Conservation (phyloP, 2,888 invertebrate species). For the Endomychus coccineus region DNA sequence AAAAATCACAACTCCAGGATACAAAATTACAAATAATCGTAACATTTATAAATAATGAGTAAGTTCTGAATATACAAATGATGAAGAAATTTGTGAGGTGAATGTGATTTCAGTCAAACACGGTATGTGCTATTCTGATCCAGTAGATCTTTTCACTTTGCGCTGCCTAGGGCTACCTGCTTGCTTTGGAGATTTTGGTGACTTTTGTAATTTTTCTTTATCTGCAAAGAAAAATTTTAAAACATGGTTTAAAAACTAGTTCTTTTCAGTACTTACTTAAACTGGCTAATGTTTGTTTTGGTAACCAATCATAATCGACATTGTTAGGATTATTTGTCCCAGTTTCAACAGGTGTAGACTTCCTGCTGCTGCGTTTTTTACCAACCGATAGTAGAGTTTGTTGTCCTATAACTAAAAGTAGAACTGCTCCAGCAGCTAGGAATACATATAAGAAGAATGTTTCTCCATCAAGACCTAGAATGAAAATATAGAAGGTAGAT, state of each 20-base stretch:
- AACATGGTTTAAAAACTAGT: constrained; percentile 1
- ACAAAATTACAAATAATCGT: too few relatives aligned
- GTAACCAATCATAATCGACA: constrained; percentile 98
- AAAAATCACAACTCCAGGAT: too few relatives aligned
- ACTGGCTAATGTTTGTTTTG: constrained; percentile 78
- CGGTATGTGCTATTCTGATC: constrained; percentile 44
- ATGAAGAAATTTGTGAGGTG: too few relatives aligned
- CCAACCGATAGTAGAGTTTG: constrained; percentile 81
- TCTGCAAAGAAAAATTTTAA: constrained; percentile 29
- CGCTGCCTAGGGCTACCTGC: constrained; percentile 67
- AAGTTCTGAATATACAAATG: too few relatives aligned
- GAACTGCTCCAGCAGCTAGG: constrained; percentile 80
- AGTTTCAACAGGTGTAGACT: constrained; percentile 67
- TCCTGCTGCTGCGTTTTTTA: constrained; percentile 56
- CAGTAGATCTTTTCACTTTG: constrained; percentile 67
- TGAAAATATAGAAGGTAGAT: too few relatives aligned
- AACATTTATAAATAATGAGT: too few relatives aligned
- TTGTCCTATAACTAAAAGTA: constrained; percentile 82
- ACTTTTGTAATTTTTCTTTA: constrained; percentile 27
- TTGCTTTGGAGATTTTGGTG: constrained; percentile 29
- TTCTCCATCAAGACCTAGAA: constrained; percentile 80
- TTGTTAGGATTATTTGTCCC: constrained; percentile 84
- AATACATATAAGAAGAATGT: constrained; percentile 97
- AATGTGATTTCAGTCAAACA: constrained; percentile 9
- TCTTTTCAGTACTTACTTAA: constrained; percentile 59